A percentile compares a stretch with the other conserved stretches of the same genome.
phyloP scores from a whole-genome alignment of 2,888 invertebrate genomes.

The Drosophila pegasa region DNA sequence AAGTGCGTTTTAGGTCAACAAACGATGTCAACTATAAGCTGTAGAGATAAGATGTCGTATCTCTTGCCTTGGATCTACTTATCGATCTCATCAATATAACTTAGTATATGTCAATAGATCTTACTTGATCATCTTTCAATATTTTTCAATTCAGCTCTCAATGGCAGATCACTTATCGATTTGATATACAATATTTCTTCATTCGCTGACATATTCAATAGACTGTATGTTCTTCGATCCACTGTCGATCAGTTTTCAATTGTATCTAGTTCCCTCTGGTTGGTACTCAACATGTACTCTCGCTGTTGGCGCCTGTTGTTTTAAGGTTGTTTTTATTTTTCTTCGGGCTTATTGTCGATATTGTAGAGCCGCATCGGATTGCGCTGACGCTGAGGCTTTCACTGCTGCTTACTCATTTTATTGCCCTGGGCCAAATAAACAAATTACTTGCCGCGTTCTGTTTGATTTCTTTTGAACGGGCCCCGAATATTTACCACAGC shows the following conservation, averaged over 20 bases:
- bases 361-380: conserved; percentile 10
- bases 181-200: neutral
- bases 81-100: too few relatives aligned
- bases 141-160: neutral
- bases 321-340: neutral
- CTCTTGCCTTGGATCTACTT: too few relatives aligned
- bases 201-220: neutral
- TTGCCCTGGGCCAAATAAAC: conserved; percentile 75
- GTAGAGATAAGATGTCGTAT: too few relatives aligned
- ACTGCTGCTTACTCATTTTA: conserved; percentile 74
- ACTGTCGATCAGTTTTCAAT: neutral
- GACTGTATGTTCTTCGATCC: neutral
- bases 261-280: neutral
- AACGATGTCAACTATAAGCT: too few relatives aligned
- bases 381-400: conserved; percentile 51
- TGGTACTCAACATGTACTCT: neutral
- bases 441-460: conserved; percentile 73
- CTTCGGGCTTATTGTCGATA: conserved; percentile 15
- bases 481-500: conserved; percentile 77
- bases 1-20: too few relatives aligned
- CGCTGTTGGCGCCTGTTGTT: conserved; percentile 24
- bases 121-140: too few relatives aligned
- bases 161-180: neutral
- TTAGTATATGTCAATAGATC: too few relatives aligned
- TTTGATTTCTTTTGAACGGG: conserved; percentile 79